Conservation (phyloP, 35 echinoderm and acorn worm species). For the Lytechinus variegatus region DNA sequence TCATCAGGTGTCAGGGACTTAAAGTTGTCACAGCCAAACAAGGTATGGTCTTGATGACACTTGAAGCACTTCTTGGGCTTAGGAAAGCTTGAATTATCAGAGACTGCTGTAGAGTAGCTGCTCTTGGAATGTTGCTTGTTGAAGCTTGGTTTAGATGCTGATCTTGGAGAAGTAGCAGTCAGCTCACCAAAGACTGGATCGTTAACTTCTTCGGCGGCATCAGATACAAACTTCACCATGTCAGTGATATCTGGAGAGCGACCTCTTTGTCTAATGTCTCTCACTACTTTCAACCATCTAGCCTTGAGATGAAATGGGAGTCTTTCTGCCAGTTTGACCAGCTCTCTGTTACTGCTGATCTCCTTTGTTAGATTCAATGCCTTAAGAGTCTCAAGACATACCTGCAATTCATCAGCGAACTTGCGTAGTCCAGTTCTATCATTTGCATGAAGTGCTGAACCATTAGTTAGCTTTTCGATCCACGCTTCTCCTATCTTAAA, state of each 20-base stretch:
- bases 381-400: background rate
- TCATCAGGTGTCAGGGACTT: background rate
- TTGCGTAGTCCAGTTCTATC: background rate
- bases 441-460: background rate
- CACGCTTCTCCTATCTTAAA: constrained; percentile 24
- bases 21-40: background rate
- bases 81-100: background rate
- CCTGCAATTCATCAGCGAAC: background rate
- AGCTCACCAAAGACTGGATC: constrained; percentile 11
- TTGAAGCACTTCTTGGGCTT: background rate
- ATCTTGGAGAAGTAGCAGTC: background rate
- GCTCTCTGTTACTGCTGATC: background rate
- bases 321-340: background rate
- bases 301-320: background rate
- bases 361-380: background rate
- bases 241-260: background rate
- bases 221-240: background rate
- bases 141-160: background rate
- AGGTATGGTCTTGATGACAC: background rate
- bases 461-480: background rate
- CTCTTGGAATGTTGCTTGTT: background rate
- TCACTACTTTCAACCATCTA: background rate
- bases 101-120: background rate
- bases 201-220: background rate
- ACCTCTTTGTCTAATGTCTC: background rate